These are phyloP conservation scores for Eledone cirrhosa DNA, from an alignment of 2,888 invertebrate species.

Conservation along the genomic window DNA sequence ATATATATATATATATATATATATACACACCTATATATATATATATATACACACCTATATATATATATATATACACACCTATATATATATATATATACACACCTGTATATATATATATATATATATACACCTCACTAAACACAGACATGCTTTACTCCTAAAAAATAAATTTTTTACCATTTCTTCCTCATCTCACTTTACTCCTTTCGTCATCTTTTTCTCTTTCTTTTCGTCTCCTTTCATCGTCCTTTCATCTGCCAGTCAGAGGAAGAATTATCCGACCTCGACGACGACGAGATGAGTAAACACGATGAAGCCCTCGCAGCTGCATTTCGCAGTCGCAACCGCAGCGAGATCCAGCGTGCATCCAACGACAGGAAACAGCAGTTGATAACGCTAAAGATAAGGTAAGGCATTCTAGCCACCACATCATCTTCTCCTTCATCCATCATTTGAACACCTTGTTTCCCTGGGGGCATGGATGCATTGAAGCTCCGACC, in stretches of 20 bases:
- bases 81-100: too few species aligned
- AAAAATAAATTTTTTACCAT: too few species aligned
- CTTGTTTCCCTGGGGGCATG: background rate
- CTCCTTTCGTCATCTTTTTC: background rate
- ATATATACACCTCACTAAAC: too few species aligned
- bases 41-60: too few species aligned
- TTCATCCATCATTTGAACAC: background rate
- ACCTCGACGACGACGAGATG: constrained; percentile 81
- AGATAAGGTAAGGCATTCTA: constrained; percentile 41
- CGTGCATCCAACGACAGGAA: constrained; percentile 43
- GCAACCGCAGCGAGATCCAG: constrained; percentile 39
- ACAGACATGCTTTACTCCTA: too few species aligned
- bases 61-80: too few species aligned
- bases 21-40: too few species aligned
- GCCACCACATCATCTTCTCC: background rate
- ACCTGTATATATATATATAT: too few species aligned
- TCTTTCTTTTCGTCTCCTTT: background rate
- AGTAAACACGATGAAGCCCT: constrained; percentile 78
- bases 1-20: too few species aligned
- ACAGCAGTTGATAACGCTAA: constrained; percentile 43
- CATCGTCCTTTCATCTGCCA: background rate
- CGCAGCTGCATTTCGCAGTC: constrained; percentile 76
- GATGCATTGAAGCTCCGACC: background rate
- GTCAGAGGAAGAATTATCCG: constrained; percentile 76
- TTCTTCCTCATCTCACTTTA: background rate